A percentile compares a stretch with the other conserved stretches of the same genome.
phyloP scores from a whole-genome alignment of 1,140 invertebrate species.

The Macrostomum lignano region DNA sequence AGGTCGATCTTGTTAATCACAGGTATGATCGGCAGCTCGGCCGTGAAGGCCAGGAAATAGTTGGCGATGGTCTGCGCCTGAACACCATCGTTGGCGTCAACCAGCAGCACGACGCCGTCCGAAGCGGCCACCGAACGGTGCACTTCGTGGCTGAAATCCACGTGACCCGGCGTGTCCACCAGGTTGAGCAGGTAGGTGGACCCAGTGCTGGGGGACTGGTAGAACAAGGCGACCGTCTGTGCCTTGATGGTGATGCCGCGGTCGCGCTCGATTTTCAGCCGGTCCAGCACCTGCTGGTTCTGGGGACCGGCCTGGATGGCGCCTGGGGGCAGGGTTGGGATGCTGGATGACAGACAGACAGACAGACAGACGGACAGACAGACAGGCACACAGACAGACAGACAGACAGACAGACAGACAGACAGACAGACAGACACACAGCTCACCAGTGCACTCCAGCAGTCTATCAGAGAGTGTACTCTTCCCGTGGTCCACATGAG shows the following conservation, averaged over 20 bases:
- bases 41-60: neutral
- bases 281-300: constrained; percentile 54
- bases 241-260: constrained; percentile 87
- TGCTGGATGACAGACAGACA: no score
- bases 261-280: constrained; percentile 60
- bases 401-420: no score
- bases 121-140: constrained; percentile 65
- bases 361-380: no score
- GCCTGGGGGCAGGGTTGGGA: no score
- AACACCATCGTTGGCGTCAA: constrained; percentile 64
- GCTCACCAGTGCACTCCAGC: no score
- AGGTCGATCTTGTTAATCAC: no score
- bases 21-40: no score
- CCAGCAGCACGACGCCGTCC: constrained; percentile 75
- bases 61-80: constrained; percentile 21
- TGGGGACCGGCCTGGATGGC: constrained; percentile 37
- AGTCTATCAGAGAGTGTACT: no score
- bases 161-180: constrained; percentile 91
- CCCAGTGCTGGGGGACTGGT: constrained; percentile 20
- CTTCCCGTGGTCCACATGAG: no score
- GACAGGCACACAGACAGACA: no score
- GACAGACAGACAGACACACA: no score
- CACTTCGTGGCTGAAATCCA: constrained; percentile 92
- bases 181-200: constrained; percentile 52
- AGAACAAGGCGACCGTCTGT: constrained; percentile 63